Evolutionary conservation across 2,797 vertebrate species (phyloP).

Genomic region (Cynodonichthys magdalenae): DNA sequence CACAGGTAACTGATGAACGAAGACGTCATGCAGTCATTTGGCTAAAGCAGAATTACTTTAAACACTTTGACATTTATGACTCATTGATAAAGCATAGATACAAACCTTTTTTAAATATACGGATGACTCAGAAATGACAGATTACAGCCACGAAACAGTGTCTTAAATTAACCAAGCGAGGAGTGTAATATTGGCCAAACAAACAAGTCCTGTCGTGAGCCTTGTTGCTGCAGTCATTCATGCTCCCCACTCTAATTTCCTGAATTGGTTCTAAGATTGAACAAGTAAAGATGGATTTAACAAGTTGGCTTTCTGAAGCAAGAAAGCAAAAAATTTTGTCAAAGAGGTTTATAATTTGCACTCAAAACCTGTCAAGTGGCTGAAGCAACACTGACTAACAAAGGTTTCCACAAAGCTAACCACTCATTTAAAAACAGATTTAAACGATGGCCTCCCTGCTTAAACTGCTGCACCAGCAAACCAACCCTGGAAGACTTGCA

Average conservation of each 20-base stretch:
- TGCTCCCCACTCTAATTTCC: background rate
- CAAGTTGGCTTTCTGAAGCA: background rate
- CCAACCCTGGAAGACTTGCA: too few relatives aligned
- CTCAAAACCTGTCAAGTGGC: background rate
- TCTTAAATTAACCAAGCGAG: background rate
- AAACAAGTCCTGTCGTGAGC: background rate
- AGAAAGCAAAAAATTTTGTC: background rate
- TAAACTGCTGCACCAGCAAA: too few relatives aligned
- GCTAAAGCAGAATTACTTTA: too few relatives aligned
- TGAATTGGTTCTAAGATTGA: background rate
- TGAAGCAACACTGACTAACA: too few relatives aligned
- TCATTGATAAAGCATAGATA: background rate
- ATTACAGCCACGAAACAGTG: background rate
- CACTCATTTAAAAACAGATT: too few relatives aligned
- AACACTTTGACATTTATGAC: too few relatives aligned
- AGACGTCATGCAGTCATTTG: too few relatives aligned
- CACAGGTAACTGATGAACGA: too few relatives aligned
- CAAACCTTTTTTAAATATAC: background rate
- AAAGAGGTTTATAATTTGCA: background rate
- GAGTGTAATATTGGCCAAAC: background rate
- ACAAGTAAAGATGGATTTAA: background rate
- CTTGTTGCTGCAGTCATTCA: background rate
- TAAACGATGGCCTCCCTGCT: too few relatives aligned
- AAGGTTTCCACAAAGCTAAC: too few relatives aligned
- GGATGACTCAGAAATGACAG: too few relatives aligned